A percentile compares a stretch with the other conserved stretches of the same genome.
Evolutionary conservation across 2,113 vertebrate genomes (phyloP).

Genomic region (Piaya cayana): DNA sequence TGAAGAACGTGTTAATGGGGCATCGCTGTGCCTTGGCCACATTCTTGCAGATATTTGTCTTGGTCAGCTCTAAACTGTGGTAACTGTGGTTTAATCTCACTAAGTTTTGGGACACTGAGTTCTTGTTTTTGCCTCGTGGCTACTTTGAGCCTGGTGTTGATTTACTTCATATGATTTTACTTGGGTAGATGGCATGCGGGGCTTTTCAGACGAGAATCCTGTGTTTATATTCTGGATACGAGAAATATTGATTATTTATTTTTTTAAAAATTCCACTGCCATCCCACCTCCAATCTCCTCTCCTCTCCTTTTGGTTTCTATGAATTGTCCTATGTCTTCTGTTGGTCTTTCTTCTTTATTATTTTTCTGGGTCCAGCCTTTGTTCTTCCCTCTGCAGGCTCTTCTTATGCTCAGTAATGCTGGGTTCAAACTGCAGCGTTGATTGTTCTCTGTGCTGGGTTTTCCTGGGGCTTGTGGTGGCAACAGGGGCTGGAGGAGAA

Average conservation of each 20-base stretch:
- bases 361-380: neutral
- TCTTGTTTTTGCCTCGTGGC: neutral
- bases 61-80: neutral
- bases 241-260: neutral
- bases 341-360: neutral
- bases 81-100: neutral
- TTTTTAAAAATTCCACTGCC: neutral
- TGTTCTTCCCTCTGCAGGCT: fast-evolving
- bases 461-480: neutral
- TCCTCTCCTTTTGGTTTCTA: neutral
- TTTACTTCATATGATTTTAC: neutral
- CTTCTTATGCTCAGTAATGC: fast-evolving
- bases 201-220: neutral
- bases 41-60: fast-evolving
- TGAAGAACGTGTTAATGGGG: fast-evolving
- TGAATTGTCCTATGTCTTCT: neutral
- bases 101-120: neutral
- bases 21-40: neutral
- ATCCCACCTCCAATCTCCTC: neutral
- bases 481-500: neutral
- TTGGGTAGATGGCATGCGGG: neutral
- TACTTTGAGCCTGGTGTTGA: neutral
- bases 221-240: neutral
- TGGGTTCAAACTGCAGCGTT: neutral
- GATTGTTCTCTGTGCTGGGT: neutral